Conservation (phyloP, 2,797 vertebrate species). For the Phalanger gymnotis region DNA sequence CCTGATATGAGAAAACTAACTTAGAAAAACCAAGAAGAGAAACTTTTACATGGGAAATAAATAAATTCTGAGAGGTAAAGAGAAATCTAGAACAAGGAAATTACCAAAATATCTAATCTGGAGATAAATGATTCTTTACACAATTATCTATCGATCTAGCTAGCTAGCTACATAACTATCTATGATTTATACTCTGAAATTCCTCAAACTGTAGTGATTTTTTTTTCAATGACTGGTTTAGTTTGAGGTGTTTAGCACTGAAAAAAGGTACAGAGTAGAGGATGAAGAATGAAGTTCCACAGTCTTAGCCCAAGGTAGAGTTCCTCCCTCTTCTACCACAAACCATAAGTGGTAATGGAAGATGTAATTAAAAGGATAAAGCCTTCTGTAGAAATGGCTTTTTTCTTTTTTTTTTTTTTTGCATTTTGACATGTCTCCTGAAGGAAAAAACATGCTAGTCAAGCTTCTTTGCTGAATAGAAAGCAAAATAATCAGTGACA, state of each 20-base stretch:
- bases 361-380: background rate
- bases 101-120: background rate
- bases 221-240: background rate
- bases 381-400: background rate
- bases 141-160: background rate
- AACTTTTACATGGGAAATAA: background rate
- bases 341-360: background rate
- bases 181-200: background rate
- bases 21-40: background rate
- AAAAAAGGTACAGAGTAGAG: constrained; percentile 12
- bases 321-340: background rate
- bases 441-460: background rate
- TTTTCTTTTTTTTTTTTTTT: too few relatives aligned
- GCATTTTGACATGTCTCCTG: background rate
- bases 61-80: background rate
- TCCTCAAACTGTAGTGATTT: background rate
- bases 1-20: background rate
- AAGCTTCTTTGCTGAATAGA: constrained; percentile 35
- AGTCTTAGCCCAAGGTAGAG: background rate
- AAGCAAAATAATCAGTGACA: background rate
- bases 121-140: background rate
- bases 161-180: too few relatives aligned
- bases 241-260: background rate
- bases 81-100: background rate
- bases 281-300: constrained; percentile 18